A percentile compares a stretch with the other conserved stretches of the same genome.
Conservation (phyloP, 2,888 invertebrate genomes). For the Physocephala rufipes region DNA sequence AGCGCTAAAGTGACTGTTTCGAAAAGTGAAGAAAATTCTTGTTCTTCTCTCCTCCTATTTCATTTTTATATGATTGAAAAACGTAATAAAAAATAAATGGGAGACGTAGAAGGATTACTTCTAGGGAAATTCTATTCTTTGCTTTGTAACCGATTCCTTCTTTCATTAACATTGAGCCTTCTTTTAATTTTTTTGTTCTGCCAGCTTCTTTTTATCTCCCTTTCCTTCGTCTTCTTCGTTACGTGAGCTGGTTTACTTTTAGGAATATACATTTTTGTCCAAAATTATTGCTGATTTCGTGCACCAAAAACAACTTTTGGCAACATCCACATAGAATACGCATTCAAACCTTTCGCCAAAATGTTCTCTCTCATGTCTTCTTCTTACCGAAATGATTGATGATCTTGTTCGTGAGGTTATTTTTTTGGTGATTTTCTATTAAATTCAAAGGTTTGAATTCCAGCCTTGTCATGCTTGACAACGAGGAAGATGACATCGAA, state of each 20-base stretch:
- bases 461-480: constrained; percentile 18
- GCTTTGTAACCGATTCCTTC: too few species aligned
- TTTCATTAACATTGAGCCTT: too few species aligned
- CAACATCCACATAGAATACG: neutral
- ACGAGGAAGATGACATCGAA: neutral
- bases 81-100: neutral
- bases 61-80: too few species aligned
- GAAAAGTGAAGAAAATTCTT: constrained; percentile 19
- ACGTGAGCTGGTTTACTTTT: too few species aligned
- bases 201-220: too few species aligned
- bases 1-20: constrained; percentile 7
- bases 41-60: too few species aligned
- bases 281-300: neutral
- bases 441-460: constrained; percentile 15
- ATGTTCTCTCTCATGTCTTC: constrained; percentile 3
- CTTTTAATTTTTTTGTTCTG: too few species aligned
- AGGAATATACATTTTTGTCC: too few species aligned
- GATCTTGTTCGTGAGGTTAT: constrained; percentile 16
- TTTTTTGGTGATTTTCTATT: constrained; percentile 2
- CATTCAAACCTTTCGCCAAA: constrained; percentile 9
- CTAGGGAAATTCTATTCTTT: neutral
- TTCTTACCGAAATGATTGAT: constrained; percentile 20
- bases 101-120: neutral
- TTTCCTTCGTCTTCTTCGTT: too few species aligned
- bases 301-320: constrained; percentile 15